Conservation (phyloP, 2,113 vertebrate species). For the Lipophrys pholis region DNA sequence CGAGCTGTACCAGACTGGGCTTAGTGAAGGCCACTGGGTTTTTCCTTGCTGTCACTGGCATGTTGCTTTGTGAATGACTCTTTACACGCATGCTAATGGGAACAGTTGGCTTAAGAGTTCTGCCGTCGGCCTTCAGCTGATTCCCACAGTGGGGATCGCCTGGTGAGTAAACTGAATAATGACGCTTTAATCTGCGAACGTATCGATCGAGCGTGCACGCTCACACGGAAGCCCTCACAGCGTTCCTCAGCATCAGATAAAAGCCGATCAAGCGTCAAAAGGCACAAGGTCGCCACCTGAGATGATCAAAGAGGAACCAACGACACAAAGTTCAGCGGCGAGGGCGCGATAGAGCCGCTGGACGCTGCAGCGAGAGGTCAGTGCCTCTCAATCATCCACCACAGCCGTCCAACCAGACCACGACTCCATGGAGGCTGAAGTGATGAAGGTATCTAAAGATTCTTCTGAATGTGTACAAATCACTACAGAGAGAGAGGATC, state of each 20-base stretch:
- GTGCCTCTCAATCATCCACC: rapidly evolving
- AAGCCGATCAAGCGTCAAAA: constrained; percentile 6
- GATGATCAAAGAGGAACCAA: constrained; percentile 12
- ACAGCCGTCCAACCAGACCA: no score
- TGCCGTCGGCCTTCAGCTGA: background rate
- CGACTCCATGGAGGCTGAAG: no score
- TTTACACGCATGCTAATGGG: background rate
- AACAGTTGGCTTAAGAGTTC: background rate
- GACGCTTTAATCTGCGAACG: background rate
- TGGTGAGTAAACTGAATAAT: background rate
- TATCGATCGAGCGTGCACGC: background rate
- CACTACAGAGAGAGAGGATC: background rate
- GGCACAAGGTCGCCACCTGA: constrained; percentile 1
- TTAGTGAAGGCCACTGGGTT: background rate
- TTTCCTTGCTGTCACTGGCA: background rate
- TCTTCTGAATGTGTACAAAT: background rate
- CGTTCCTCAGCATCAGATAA: background rate
- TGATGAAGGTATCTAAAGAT: no score
- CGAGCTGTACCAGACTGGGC: background rate
- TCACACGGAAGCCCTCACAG: background rate
- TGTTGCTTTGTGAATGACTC: constrained; percentile 6
- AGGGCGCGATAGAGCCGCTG: constrained; percentile 1
- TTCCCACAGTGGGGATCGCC: background rate
- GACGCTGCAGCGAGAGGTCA: background rate
- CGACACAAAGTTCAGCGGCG: background rate